Percentiles rank a stretch among this genome's conserved stretches.
Conservation (phyloP, 2,888 invertebrate genomes). For the Piscicola geometra region DNA sequence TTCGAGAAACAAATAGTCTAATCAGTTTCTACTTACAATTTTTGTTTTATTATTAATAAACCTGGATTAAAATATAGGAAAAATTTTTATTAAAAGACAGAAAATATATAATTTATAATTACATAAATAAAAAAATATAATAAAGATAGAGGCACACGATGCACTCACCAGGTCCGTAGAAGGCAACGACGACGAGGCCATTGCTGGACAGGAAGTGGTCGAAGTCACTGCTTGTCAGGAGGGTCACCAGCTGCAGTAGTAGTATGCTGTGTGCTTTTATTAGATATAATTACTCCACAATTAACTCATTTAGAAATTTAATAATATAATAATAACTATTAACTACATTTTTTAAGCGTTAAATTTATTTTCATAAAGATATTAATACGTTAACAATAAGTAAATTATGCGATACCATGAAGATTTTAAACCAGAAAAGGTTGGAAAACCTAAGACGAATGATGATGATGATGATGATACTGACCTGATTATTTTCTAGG, state of each 20-base stretch:
- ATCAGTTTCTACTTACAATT: background rate
- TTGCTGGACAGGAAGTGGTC: constrained; percentile 60
- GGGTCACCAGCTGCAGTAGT: constrained; percentile 66
- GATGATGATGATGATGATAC: constrained; percentile 44
- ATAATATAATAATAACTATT: constrained; percentile 47
- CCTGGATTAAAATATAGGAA: background rate
- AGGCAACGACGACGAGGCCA: constrained; percentile 56
- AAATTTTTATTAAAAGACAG: background rate
- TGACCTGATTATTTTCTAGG: background rate
- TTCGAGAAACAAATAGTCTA: no score
- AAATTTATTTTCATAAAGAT: background rate
- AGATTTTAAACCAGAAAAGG: background rate
- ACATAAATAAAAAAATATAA: background rate
- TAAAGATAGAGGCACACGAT: no score
- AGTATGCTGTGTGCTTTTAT: no score
- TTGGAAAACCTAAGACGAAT: constrained; percentile 34
- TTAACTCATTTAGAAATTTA: constrained; percentile 55
- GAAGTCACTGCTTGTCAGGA: constrained; percentile 65
- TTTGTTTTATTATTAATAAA: background rate
- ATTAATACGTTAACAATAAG: background rate
- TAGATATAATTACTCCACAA: background rate
- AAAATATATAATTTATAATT: background rate
- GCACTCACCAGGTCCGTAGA: constrained; percentile 57
- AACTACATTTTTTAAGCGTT: background rate
- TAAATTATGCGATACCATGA: background rate